These are phyloP conservation scores for Pammene aurita DNA, from an alignment of 2,888 invertebrate species.

Conservation along the genomic window DNA sequence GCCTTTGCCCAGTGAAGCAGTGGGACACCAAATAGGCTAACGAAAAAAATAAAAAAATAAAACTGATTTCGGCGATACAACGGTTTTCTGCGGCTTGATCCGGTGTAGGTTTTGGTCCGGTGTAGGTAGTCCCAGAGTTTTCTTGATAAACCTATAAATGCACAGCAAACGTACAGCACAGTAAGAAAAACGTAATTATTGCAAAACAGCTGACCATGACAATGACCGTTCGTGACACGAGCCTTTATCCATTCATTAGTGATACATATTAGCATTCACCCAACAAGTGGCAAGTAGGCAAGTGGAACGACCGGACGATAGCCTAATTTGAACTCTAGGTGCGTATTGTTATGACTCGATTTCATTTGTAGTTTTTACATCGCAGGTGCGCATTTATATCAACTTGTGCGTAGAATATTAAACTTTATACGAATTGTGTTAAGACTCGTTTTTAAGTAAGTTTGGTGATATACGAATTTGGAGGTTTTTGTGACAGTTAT, in stretches of 20 bases:
- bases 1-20: no score
- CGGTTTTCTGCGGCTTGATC: no score
- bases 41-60: no score
- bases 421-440: not conserved
- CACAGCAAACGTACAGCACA: no score
- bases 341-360: not conserved
- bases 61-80: no score
- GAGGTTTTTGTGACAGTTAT: not conserved
- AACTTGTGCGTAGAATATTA: not conserved
- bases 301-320: conserved; percentile 1
- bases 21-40: no score
- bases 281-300: conserved; percentile 27
- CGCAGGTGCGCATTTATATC: not conserved
- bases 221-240: conserved; percentile 24
- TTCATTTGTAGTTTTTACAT: not conserved
- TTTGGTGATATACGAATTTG: not conserved
- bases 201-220: conserved; percentile 29
- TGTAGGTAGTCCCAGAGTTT: no score
- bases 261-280: conserved; percentile 25
- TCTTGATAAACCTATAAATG: no score
- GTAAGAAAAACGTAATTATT: no score
- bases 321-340: not conserved
- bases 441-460: not conserved
- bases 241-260: conserved; percentile 4
- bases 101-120: no score